These are phyloP conservation scores for Cebidichthys violaceus DNA, from an alignment of 2,113 vertebrate genomes.

Conservation along the genomic window DNA sequence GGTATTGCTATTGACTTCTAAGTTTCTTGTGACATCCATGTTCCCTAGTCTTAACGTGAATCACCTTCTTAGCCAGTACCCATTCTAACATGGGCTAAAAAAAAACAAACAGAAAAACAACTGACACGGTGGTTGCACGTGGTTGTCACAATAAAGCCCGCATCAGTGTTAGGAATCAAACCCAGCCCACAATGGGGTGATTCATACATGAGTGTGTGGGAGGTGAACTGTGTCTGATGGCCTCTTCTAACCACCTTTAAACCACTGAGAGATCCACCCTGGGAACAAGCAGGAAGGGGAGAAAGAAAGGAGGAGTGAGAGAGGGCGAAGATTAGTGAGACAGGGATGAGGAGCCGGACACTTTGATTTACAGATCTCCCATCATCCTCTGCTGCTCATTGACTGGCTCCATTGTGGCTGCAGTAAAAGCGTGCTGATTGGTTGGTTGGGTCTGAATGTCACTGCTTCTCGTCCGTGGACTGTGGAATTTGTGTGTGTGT, in stretches of 20 bases:
- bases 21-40: neutral
- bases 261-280: constrained; percentile 48
- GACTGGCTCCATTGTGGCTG: constrained; percentile 70
- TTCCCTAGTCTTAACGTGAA: neutral
- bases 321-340: constrained; percentile 61
- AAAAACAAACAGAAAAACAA: neutral
- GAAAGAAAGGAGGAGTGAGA: constrained; percentile 24
- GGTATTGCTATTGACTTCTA: neutral
- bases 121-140: neutral
- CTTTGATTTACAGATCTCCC: constrained; percentile 73
- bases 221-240: constrained; percentile 45
- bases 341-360: constrained; percentile 51
- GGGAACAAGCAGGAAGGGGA: constrained; percentile 42
- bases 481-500: constrained; percentile 68
- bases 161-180: constrained; percentile 31
- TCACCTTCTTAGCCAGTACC: neutral
- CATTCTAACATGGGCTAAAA: neutral
- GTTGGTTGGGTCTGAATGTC: constrained; percentile 69
- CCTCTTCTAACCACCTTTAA: constrained; percentile 61
- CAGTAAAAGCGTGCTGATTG: constrained; percentile 53
- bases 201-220: constrained; percentile 67
- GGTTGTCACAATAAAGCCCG: constrained; percentile 50
- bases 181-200: constrained; percentile 58
- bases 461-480: constrained; percentile 55
- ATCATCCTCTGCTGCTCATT: constrained; percentile 67